Percentiles rank a stretch among this genome's conserved stretches.
Evolutionary conservation across 2,113 vertebrate species (phyloP).

Genomic region (Nycticorax nycticorax): DNA sequence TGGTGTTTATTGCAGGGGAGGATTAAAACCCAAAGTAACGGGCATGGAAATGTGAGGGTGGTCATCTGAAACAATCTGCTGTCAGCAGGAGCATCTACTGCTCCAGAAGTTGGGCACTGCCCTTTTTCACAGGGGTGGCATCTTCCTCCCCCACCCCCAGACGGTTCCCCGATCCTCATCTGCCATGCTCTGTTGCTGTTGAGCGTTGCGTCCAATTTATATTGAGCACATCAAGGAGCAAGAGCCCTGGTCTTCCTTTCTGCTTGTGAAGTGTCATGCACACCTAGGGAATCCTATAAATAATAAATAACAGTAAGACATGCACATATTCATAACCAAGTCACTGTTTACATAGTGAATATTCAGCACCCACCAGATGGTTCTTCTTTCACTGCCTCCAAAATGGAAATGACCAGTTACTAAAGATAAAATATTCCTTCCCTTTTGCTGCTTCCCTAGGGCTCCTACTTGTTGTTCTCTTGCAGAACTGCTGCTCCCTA

Average conservation of each 20-base stretch:
- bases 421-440: conserved; percentile 66
- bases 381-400: conserved; percentile 36
- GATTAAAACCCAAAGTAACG: neutral
- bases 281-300: conserved; percentile 33
- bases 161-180: fast-evolving
- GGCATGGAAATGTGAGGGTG: neutral
- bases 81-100: neutral
- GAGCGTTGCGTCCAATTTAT: neutral
- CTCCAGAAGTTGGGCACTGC: neutral
- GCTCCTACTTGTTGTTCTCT: conserved; percentile 58
- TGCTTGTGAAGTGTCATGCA: neutral
- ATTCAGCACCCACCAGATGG: conserved; percentile 61
- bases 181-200: neutral
- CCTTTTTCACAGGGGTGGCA: neutral
- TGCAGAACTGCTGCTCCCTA: conserved; percentile 43
- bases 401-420: conserved; percentile 72
- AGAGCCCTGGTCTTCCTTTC: neutral
- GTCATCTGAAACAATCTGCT: neutral
- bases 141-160: neutral
- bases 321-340: conserved; percentile 31
- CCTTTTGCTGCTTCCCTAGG: conserved; percentile 29
- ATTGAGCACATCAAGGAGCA: neutral
- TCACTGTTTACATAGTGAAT: conserved; percentile 59
- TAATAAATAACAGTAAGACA: conserved; percentile 37
- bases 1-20: neutral